Evolutionary conservation across 2,113 vertebrate species (phyloP).

Genomic region (Prunella fulvescens): DNA sequence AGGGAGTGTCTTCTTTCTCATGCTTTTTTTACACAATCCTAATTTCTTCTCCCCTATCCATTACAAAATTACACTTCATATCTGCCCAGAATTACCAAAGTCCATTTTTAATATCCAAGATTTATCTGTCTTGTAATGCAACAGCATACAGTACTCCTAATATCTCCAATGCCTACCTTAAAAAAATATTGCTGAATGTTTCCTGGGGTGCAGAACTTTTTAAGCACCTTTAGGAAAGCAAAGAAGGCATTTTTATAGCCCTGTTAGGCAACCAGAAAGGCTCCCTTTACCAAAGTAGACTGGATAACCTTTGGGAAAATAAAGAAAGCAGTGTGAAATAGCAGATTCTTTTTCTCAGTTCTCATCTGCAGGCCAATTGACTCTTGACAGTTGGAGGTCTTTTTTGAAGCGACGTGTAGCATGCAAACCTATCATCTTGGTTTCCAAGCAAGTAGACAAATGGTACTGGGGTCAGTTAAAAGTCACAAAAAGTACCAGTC

Average conservation of each 20-base stretch:
- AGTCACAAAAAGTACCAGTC: background rate
- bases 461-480: background rate
- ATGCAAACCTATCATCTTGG: background rate
- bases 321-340: background rate
- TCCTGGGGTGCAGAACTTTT: background rate
- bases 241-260: background rate
- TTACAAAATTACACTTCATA: background rate
- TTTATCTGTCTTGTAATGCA: background rate
- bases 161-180: background rate
- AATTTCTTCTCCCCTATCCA: background rate
- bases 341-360: background rate
- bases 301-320: constrained; percentile 2
- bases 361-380: background rate
- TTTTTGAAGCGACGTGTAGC: background rate
- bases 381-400: background rate
- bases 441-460: background rate
- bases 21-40: background rate
- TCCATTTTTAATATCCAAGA: background rate
- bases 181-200: background rate
- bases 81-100: background rate
- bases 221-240: background rate
- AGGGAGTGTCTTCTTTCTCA: background rate
- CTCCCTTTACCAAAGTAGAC: background rate
- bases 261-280: background rate
- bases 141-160: background rate